A percentile compares a stretch with the other conserved stretches of the same genome.
Evolutionary conservation across 2,888 invertebrate species (phyloP).

Genomic region (Aspidiotus rigidus): DNA sequence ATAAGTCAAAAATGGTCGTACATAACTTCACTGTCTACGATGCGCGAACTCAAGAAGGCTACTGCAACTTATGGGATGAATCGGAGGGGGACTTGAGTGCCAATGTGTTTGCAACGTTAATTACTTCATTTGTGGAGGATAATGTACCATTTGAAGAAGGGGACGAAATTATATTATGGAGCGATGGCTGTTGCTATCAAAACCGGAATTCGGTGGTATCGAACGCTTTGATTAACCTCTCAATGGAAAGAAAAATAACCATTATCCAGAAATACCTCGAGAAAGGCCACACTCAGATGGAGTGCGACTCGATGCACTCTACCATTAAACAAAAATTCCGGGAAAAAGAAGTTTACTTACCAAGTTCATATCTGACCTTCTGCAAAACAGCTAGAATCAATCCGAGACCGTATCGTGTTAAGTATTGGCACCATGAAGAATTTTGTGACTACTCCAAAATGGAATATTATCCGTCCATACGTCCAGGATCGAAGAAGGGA

Average conservation of each 20-base stretch:
- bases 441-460: background rate
- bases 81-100: background rate
- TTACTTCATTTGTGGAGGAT: background rate
- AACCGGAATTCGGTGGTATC: constrained; percentile 39
- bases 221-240: constrained; percentile 39
- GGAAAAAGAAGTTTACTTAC: background rate
- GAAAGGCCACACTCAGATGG: constrained; percentile 40
- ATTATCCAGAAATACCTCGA: constrained; percentile 40
- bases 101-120: background rate
- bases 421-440: background rate
- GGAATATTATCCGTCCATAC: background rate
- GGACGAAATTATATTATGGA: background rate
- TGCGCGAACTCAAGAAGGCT: background rate
- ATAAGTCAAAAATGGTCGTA: background rate
- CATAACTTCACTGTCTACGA: background rate
- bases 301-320: too few relatives aligned
- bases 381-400: too few relatives aligned
- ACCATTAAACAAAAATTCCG: background rate
- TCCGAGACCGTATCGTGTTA: too few relatives aligned
- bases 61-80: background rate
- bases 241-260: constrained; percentile 35
- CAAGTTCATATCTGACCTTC: background rate
- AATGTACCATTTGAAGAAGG: background rate
- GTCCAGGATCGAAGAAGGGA: too few relatives aligned
- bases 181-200: constrained; percentile 39